Conservation (phyloP, 2,888 invertebrate species). For the Tyria jacobaeae region DNA sequence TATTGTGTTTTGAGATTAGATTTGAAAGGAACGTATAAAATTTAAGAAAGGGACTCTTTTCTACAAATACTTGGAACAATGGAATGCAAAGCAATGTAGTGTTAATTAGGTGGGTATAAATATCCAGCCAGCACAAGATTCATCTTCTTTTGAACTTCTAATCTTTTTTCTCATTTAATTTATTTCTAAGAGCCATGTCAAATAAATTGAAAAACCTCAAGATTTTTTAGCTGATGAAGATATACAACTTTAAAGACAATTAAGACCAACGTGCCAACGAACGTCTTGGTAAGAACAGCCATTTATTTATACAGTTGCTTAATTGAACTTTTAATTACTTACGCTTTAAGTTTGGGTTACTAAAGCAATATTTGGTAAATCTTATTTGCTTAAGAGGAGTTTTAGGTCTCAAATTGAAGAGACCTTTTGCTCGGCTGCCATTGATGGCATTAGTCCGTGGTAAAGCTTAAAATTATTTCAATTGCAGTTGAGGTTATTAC, state of each 20-base stretch:
- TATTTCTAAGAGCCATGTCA: too few relatives aligned
- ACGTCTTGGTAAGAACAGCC: conserved; percentile 8
- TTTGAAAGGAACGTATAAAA: too few relatives aligned
- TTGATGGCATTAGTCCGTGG: neutral
- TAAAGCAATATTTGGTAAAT: conserved; percentile 1
- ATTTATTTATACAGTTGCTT: conserved; percentile 7
- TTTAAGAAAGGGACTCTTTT: too few relatives aligned
- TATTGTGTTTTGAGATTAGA: too few relatives aligned
- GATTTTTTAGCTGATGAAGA: too few relatives aligned
- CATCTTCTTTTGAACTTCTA: too few relatives aligned
- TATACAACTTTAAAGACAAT: conserved; percentile 8
- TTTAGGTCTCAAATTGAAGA: neutral
- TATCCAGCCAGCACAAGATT: too few relatives aligned
- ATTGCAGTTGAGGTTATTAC: neutral
- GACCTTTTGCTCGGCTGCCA: neutral
- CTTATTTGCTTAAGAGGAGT: conserved; percentile 5
- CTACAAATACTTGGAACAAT: too few relatives aligned
- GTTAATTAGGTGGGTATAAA: too few relatives aligned
- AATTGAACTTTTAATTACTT: conserved; percentile 13
- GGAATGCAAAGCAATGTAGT: too few relatives aligned
- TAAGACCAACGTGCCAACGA: conserved; percentile 6
- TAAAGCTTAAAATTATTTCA: neutral
- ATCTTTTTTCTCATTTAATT: too few relatives aligned
- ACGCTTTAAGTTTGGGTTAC: neutral
- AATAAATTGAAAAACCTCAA: too few relatives aligned